Evolutionary conservation across 2,797 vertebrate genomes (phyloP), one percentile per base, ranked within the genome.

Genomic region (Novumbra hubbsi): DNA sequence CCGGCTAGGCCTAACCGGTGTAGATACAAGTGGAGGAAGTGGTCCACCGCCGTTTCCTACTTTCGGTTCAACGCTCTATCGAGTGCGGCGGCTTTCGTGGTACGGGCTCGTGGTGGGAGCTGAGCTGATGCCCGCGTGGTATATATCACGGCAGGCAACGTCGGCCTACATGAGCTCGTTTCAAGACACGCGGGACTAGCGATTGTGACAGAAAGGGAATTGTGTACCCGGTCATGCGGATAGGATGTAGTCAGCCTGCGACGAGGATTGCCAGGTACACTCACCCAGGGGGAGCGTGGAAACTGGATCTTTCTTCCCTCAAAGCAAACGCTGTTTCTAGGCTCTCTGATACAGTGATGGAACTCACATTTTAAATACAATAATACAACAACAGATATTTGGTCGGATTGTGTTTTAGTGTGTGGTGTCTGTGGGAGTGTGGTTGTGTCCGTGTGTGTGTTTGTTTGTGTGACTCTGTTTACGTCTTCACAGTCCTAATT

Each of bases 361-460:
- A n/a, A n/a, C 41, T 45, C 41, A 45, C 41, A 45, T 45, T 45
- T 11, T 12, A 45, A 14, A 45, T 45, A 14, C 12, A 45, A 45
- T 45, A 45, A 38, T 45, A 45, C 1, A 11, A 6, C 12, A 14
- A 45, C 60, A 45, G 11, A n/a, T 14, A 3, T 45, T 11, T 24
- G 6, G 21, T 19, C 19, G 15, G 38, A 12, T 21, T 28, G 21
- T 45, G 38, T 68, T n/a, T 66, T 16, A 30, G 64, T 7, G 12
- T 7, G n/a, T 68, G n/a, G n/a, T 68, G n/a, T 68, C 19, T 48
- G 19, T 68, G 66, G 24, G 38, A 12, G n/a, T 68, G 38, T 48
- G 66, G 34, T 38, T 38, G n/a, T 68, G 38, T 41, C n/a, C 19
- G 34, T 68, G 66, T 48, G 38, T 14, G 38, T 68, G 34, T 48